Base-by-base conservation (phyloP, 2,113 vertebrate genomes). In the Macrotis lagotis region DNA sequence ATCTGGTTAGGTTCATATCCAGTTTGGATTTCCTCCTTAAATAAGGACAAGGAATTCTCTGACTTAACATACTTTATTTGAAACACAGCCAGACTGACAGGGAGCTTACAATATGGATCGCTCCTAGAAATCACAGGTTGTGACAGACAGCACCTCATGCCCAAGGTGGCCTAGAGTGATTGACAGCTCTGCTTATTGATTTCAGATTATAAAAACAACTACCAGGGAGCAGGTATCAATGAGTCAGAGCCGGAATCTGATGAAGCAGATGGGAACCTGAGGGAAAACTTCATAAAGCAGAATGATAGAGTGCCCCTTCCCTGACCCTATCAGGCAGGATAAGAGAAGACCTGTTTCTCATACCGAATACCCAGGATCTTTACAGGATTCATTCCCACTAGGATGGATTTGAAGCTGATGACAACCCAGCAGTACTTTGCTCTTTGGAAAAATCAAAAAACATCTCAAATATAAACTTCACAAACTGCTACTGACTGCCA, bases 151-250 rank as follows among this genome's bases (percentile, higher is more conserved):
- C 90, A 6, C 50, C 92, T 90, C 0, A 0, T 0, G 22, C 51
- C 50, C 3, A 24, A 91, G 50, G 51, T 52, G 51, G 48, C 88
- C 96, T 8, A 1, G 3, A 0, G n/a, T 96, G 97, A 97, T 94
- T 97, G 97, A 96, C 97, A 97, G 96, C 88, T 88, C 88, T 49
- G 53, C n/a, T 97, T 96, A 97, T 97, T 95, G 97, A 97, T 97
- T 97, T 53, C 55, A 90, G 96, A 93, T 96, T 93, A 91, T 92
- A 48, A 96, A 95, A 96, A 95, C 93, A 97, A 90, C 92, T 95
- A 96, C 95, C 95, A n/a, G 9, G 95, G 93, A 91, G 52, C 89
- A 88, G 89, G 49, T 92, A 93, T 93, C 96, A 31, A 66, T 0
- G 1, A 93, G 90, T 89, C 91, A 90, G 96, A 95, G 90, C 93